Evolutionary conservation across 1,140 invertebrate species (phyloP).

Genomic region (Drosophila bipectinata): DNA sequence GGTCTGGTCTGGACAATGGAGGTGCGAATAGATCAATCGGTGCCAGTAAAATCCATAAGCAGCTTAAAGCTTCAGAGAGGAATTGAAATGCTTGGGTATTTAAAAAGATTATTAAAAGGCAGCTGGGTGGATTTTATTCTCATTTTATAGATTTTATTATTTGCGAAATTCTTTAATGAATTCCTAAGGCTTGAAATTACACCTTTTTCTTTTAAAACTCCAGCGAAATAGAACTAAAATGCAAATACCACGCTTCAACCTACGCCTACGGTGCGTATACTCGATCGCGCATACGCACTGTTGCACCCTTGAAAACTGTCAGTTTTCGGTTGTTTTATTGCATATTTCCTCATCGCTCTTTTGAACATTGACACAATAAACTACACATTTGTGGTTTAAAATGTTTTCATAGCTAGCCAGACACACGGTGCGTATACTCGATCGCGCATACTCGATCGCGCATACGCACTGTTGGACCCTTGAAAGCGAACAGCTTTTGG

Average conservation of each 20-base stretch:
- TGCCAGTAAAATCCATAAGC: conserved; percentile 40
- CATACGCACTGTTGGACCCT: conserved; percentile 39
- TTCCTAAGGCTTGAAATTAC: not conserved
- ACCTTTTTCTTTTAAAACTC: not conserved
- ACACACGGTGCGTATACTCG: conserved; percentile 28
- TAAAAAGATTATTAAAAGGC: conserved; percentile 25
- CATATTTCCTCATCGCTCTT: conserved; percentile 30
- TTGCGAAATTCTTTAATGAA: not conserved
- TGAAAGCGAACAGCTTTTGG: not conserved
- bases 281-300: conserved; percentile 47
- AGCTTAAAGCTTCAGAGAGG: conserved; percentile 37
- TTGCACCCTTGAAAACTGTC: conserved; percentile 5
- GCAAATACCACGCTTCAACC: not conserved
- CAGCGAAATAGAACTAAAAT: not conserved
- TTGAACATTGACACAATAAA: conserved; percentile 66
- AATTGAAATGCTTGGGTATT: conserved; percentile 19
- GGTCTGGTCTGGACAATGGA: conserved; percentile 58
- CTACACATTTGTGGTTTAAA: not conserved
- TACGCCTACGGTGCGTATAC: conserved; percentile 27
- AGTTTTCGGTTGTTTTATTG: not conserved
- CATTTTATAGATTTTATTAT: not conserved
- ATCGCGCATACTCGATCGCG: conserved; percentile 50
- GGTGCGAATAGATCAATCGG: conserved; percentile 72
- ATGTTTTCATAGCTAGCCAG: not conserved
- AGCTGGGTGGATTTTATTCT: not conserved